Evolutionary conservation across 2,113 vertebrate genomes (phyloP).

Genomic region (Phoxinus phoxinus): DNA sequence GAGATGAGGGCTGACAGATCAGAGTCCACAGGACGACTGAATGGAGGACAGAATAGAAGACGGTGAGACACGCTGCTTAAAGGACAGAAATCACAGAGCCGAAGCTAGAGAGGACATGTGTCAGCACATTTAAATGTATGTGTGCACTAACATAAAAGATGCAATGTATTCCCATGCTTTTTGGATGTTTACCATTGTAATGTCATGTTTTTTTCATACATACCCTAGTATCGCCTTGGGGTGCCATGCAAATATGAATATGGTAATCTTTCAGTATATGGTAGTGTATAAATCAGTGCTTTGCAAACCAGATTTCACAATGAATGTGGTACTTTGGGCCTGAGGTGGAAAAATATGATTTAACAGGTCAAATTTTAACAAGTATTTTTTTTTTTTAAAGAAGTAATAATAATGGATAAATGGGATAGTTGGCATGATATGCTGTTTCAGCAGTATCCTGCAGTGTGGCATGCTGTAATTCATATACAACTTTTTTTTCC

Average conservation of each 20-base stretch:
- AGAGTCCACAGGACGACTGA: neutral
- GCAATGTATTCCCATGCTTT: neutral
- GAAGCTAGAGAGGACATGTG: neutral
- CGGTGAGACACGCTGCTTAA: neutral
- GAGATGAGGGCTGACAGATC: conserved; percentile 2
- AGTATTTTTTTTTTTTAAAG: neutral
- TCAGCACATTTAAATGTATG: neutral
- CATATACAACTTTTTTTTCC: neutral
- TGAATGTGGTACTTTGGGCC: neutral
- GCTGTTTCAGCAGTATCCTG: neutral
- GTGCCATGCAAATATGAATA: conserved; percentile 7
- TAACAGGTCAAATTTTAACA: neutral
- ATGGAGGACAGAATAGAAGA: neutral
- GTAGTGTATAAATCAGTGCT: neutral
- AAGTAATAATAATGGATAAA: neutral
- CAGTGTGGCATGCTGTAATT: neutral
- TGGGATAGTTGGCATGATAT: neutral
- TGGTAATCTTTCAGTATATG: neutral
- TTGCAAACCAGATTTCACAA: neutral
- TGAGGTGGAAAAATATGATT: neutral
- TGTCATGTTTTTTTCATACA: neutral
- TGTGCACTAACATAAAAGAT: neutral
- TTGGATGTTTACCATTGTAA: neutral
- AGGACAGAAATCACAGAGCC: neutral
- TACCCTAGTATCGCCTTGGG: neutral